Percentiles rank a stretch among this genome's conserved stretches.
These are phyloP conservation scores for Furcifer pardalis DNA, from an alignment of 2,797 vertebrate species.

Conservation along the genomic window DNA sequence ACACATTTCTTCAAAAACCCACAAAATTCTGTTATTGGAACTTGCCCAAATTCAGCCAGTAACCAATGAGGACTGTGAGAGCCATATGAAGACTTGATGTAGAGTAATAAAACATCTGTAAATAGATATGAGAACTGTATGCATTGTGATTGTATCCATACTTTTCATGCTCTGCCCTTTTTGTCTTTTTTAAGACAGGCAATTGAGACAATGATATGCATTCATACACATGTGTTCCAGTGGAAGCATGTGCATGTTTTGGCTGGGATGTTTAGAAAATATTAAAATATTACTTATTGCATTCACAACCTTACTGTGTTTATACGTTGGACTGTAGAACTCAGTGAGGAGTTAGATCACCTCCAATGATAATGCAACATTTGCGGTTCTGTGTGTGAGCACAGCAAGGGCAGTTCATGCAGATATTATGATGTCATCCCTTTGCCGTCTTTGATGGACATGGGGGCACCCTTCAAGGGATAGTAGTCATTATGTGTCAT, in stretches of 20 bases:
- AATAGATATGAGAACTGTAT: background rate
- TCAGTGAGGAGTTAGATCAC: background rate
- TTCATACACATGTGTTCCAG: accelerated
- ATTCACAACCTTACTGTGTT: background rate
- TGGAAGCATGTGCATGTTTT: no score
- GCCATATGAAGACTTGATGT: background rate
- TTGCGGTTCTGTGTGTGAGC: background rate
- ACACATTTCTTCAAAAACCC: slow-evolving; percentile 12
- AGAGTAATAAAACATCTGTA: background rate
- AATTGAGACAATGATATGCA: accelerated
- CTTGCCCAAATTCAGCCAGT: background rate
- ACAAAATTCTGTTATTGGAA: slow-evolving; percentile 3
- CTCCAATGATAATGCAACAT: background rate
- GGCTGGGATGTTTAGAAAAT: background rate
- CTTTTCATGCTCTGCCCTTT: background rate
- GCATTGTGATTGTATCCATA: background rate
- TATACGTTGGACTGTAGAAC: background rate
- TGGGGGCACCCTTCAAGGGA: no score
- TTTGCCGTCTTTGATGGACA: background rate
- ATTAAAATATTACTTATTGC: background rate
- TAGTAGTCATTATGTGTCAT: no score
- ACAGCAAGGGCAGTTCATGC: background rate
- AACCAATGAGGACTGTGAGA: background rate
- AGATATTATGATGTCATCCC: background rate
- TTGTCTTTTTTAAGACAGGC: background rate